phyloP scores from a whole-genome alignment of 1,140 invertebrate genomes.

The Nixonia krombeini region DNA sequence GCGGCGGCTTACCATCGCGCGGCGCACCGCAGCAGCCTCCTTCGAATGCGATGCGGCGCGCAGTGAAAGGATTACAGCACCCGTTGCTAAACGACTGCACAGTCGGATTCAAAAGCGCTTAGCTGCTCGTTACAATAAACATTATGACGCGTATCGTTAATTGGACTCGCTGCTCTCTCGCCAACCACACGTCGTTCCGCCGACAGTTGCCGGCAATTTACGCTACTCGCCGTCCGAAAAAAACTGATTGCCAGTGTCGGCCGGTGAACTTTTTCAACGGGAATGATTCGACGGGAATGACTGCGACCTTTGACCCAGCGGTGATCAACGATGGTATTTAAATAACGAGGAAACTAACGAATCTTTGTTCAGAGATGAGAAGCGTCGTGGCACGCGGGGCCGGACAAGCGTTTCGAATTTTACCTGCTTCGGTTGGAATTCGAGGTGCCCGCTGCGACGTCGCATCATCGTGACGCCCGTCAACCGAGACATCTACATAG shows the following conservation, averaged over 20 bases:
- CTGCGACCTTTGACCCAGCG: too few relatives aligned
- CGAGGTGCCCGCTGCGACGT: conserved; percentile 11
- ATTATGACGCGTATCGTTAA: conserved; percentile 13
- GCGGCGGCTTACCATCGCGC: conserved; percentile 15
- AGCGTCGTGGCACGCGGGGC: conserved; percentile 8
- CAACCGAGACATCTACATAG: conserved; percentile 49
- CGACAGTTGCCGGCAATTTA: too few relatives aligned
- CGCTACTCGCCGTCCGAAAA: too few relatives aligned
- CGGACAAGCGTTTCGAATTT: conserved; percentile 39
- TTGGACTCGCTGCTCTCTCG: conserved; percentile 24
- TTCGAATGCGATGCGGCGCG: conserved; percentile 1
- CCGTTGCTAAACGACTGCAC: conserved; percentile 19
- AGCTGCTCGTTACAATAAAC: conserved; percentile 30
- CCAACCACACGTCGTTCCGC: too few relatives aligned
- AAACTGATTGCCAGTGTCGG: too few relatives aligned
- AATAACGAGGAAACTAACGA: too few relatives aligned
- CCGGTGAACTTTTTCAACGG: too few relatives aligned
- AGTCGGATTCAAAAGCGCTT: conserved; percentile 13
- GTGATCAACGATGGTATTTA: too few relatives aligned
- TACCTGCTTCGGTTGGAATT: conserved; percentile 18
- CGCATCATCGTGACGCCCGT: conserved; percentile 33
- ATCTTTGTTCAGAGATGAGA: too few relatives aligned
- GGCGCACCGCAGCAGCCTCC: conserved; percentile 22
- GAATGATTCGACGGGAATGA: too few relatives aligned
- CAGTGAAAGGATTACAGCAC: conserved; percentile 35